Conservation (phyloP, 2,888 invertebrate species). For the Octodonta nipae region DNA sequence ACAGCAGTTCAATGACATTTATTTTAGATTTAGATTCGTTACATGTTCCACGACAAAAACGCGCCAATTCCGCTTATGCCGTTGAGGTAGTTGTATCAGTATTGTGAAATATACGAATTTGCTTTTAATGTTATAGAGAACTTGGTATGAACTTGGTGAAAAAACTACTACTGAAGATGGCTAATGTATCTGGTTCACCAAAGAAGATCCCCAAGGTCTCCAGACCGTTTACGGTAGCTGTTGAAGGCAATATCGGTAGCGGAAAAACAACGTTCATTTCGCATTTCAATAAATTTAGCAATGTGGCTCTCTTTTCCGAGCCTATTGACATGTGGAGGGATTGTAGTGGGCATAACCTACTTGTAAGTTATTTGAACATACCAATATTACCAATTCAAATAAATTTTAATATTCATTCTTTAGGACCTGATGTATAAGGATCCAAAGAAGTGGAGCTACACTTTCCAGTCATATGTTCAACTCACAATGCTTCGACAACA, state of each 20-base stretch:
- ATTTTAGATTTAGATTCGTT: no score
- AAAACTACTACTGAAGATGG: not conserved
- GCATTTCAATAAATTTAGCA: slow-evolving; percentile 60
- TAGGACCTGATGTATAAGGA: slow-evolving; percentile 51
- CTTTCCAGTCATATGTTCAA: slow-evolving; percentile 75
- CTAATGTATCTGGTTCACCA: not conserved
- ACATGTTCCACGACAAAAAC: no score
- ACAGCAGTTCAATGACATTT: no score
- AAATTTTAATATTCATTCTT: slow-evolving; percentile 7
- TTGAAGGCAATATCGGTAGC: slow-evolving; percentile 83
- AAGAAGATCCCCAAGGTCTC: no score
- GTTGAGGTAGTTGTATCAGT: no score
- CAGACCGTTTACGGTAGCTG: slow-evolving; percentile 63
- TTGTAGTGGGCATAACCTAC: slow-evolving; percentile 62
- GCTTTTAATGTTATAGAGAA: no score
- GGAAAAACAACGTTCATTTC: slow-evolving; percentile 81
- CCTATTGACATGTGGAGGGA: slow-evolving; percentile 77
- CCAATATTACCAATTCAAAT: not conserved
- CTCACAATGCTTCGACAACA: slow-evolving; percentile 67
- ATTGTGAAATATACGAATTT: no score
- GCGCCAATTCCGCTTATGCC: no score
- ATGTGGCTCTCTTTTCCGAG: slow-evolving; percentile 49
- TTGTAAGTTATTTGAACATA: slow-evolving; percentile 27
- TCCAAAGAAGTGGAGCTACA: slow-evolving; percentile 57
- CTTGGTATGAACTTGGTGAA: not conserved